A percentile compares a stretch with the other conserved stretches of the same genome.
Evolutionary conservation across 2,888 invertebrate genomes (phyloP).

Genomic region (Digitonthophagus gazella): DNA sequence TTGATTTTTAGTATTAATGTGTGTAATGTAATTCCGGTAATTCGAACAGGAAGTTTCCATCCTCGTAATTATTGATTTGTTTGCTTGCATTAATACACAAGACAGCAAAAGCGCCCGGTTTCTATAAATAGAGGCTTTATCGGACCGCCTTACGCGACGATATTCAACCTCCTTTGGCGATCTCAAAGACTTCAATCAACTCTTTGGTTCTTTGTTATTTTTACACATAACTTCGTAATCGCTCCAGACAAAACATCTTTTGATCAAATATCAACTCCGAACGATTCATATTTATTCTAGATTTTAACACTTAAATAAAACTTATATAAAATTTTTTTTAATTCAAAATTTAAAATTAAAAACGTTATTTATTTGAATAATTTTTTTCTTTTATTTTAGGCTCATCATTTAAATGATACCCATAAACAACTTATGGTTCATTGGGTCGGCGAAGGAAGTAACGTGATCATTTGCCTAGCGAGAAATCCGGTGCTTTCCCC

Average conservation of each 20-base stretch:
- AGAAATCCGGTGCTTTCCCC: constrained; percentile 64
- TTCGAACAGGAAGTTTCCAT: neutral
- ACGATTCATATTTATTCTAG: too few species aligned
- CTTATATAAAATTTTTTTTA: neutral
- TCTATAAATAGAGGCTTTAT: neutral
- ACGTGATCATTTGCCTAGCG: constrained; percentile 84
- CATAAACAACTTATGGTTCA: constrained; percentile 89
- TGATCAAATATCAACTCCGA: too few species aligned
- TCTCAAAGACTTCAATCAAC: neutral
- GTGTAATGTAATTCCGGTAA: neutral
- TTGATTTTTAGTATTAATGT: too few species aligned
- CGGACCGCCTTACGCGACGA: neutral
- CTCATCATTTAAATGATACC: constrained; percentile 74
- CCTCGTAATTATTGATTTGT: neutral
- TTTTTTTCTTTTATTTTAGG: constrained; percentile 55
- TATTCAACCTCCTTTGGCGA: neutral
- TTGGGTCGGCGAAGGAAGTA: constrained; percentile 87
- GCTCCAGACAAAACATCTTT: neutral
- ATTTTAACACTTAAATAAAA: too few species aligned
- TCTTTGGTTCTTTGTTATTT: neutral
- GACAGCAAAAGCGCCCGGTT: neutral
- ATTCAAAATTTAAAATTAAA: neutral
- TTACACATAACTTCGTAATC: neutral
- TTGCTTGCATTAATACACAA: neutral
- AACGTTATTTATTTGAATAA: too few species aligned